Conservation (phyloP, 1,140 invertebrate genomes). For the Nephila pilipes region DNA sequence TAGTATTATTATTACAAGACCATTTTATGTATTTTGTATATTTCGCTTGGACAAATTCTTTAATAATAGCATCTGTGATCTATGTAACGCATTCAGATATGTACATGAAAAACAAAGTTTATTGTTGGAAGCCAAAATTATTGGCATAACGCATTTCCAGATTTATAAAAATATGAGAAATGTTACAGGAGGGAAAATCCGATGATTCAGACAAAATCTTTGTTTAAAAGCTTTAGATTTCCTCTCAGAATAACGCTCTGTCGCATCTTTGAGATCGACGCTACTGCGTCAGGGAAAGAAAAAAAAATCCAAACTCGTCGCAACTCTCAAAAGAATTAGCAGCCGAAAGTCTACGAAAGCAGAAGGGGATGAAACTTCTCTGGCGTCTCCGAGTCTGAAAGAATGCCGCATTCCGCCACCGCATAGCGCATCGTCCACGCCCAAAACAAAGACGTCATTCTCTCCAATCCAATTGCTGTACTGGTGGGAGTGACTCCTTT, state of each 20-base stretch:
- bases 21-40: no score
- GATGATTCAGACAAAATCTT: not conserved
- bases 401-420: slow-evolving; percentile 18
- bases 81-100: no score
- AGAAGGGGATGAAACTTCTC: not conserved
- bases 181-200: not conserved
- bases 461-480: not conserved
- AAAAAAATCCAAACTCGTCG: not conserved
- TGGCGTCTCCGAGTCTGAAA: slow-evolving; percentile 3
- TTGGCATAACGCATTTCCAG: no score
- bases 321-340: not conserved
- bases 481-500: not conserved
- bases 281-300: not conserved
- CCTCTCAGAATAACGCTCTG: not conserved
- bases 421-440: slow-evolving; percentile 43
- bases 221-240: not conserved
- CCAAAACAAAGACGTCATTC: not conserved
- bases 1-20: no score
- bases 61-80: no score
- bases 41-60: no score
- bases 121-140: no score
- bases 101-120: no score
- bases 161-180: no score
- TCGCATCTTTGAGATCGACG: not conserved
- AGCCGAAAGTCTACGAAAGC: not conserved